Base-by-base conservation (phyloP, 2,113 vertebrate species). In the Montifringilla adamsi region DNA sequence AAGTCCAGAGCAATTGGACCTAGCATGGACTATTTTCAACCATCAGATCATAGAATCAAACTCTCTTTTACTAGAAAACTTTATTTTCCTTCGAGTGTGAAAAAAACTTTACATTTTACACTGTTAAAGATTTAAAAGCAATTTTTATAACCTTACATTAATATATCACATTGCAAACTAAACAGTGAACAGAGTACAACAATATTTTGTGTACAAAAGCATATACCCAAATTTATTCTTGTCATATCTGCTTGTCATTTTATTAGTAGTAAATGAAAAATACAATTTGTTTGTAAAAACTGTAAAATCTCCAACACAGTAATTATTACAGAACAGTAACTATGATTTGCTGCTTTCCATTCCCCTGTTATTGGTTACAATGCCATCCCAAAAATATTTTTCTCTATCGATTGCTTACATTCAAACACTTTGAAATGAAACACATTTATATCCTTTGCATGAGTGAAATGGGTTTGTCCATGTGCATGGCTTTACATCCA, bases 31-130 rank as follows among this genome's bases (percentile, higher is more conserved):
- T 33, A 59, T 58, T 72, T 80, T 63, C 76, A 87, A 49, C 13
- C 47, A 56, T 31, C 49, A 81, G 47, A 72, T 7, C 22, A 79
- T 4, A n/a, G 22, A 87, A 35, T 39, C 23, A 41, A 33, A 44
- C 18, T 35, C 8, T 83, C 35, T 95, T 96, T 93, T 84, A 84
- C 53, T 95, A 94, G 78, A 97, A 97, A 93, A 95, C 68, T 97
- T 97, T 97, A 95, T 62, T 90, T 86, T 80, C 43, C 31, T 84
- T 86, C 76, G 72, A 93, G 30, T 56, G 72, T 41, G 93, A 87
- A 60, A 60, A 60, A 87, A 96, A 91, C 52, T 95, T 97, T 87
- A 93, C 89, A 96, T 85, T 89, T 81, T 72, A 69, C 41, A 82
- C 50, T 80, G 73, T 53, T 82, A 37, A 78, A 59, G 69, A 94